Conservation (phyloP, 2,113 vertebrate genomes). For the Solea senegalensis region DNA sequence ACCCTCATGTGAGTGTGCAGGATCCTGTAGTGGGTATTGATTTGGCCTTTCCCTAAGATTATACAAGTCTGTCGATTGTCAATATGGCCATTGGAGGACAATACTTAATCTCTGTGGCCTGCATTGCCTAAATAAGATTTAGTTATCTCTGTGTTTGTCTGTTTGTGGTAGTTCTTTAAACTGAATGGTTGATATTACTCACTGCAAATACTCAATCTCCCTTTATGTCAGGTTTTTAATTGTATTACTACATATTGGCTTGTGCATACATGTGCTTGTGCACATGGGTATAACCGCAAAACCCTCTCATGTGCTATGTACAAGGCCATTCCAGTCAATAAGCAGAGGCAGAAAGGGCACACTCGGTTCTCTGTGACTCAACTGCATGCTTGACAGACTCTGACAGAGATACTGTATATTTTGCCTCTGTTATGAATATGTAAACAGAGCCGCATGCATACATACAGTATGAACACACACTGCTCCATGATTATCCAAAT, state of each 20-base stretch:
- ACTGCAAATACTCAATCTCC: constrained; percentile 7
- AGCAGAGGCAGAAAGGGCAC: constrained; percentile 29
- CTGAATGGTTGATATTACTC: constrained; percentile 19
- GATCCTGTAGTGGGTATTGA: constrained; percentile 59
- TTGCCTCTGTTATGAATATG: constrained; percentile 24
- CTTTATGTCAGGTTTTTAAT: constrained; percentile 7
- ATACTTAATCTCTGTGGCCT: constrained; percentile 53
- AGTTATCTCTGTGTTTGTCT: constrained; percentile 18
- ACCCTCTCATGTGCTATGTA: constrained; percentile 29
- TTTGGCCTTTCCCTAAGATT: constrained; percentile 63
- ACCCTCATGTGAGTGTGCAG: constrained; percentile 45
- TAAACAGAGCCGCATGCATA: constrained; percentile 18
- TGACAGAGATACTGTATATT: constrained; percentile 16
- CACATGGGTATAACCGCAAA: constrained; percentile 41
- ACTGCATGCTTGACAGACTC: constrained; percentile 24
- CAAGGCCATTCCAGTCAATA: constrained; percentile 49
- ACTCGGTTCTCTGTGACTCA: constrained; percentile 25
- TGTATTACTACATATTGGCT: not conserved
- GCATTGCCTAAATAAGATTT: constrained; percentile 41
- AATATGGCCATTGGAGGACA: constrained; percentile 48
- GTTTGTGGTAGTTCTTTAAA: constrained; percentile 13
- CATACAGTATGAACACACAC: constrained; percentile 5
- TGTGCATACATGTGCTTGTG: constrained; percentile 7
- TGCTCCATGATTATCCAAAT: constrained; percentile 10
- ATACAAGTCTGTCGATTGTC: constrained; percentile 53